phyloP scores from a whole-genome alignment of 23 tunicate species.

The Diplosoma virens region DNA sequence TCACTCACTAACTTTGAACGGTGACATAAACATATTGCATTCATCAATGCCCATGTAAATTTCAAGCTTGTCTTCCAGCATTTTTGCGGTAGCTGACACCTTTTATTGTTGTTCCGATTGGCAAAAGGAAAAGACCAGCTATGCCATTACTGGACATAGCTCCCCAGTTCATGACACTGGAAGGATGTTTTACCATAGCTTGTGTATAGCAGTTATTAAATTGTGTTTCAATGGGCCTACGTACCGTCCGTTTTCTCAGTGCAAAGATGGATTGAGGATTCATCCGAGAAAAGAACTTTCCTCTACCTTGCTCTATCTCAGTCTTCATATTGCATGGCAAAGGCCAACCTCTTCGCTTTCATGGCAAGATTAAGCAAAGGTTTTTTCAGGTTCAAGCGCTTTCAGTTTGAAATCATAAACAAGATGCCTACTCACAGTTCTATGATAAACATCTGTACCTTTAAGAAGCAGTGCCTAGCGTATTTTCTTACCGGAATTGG shows the following conservation, averaged over 20 bases:
- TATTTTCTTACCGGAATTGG: slow-evolving; percentile 16
- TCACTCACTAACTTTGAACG: slow-evolving; percentile 17
- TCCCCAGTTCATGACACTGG: slow-evolving; percentile 5
- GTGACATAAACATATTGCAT: slow-evolving; percentile 35
- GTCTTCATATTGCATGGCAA: slow-evolving; percentile 10
- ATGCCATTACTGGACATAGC: slow-evolving; percentile 14
- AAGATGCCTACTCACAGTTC: slow-evolving; percentile 7
- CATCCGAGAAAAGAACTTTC: slow-evolving; percentile 21
- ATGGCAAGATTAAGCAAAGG: slow-evolving; percentile 18
- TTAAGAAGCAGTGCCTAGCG: slow-evolving; percentile 10
- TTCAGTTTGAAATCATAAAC: slow-evolving; percentile 8
- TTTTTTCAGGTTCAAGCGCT: slow-evolving; percentile 16
- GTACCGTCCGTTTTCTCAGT: slow-evolving; percentile 3
- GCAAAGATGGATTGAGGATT: slow-evolving; percentile 12
- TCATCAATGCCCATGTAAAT: slow-evolving; percentile 3
- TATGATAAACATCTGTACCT: slow-evolving; percentile 11
- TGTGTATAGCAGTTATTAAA: slow-evolving; percentile 5
- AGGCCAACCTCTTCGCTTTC: slow-evolving; percentile 26
- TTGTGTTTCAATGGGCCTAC: slow-evolving; percentile 6
- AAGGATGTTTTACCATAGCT: slow-evolving; percentile 21
- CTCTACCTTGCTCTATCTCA: neutral
- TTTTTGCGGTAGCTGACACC: neutral
- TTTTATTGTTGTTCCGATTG: slow-evolving; percentile 20
- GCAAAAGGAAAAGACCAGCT: slow-evolving; percentile 5
- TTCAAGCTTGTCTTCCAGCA: slow-evolving; percentile 17